Percentiles rank a stretch among this genome's conserved stretches.
phyloP scores from a whole-genome alignment of 2,888 invertebrate genomes.

The Gisinianus flammeolus region DNA sequence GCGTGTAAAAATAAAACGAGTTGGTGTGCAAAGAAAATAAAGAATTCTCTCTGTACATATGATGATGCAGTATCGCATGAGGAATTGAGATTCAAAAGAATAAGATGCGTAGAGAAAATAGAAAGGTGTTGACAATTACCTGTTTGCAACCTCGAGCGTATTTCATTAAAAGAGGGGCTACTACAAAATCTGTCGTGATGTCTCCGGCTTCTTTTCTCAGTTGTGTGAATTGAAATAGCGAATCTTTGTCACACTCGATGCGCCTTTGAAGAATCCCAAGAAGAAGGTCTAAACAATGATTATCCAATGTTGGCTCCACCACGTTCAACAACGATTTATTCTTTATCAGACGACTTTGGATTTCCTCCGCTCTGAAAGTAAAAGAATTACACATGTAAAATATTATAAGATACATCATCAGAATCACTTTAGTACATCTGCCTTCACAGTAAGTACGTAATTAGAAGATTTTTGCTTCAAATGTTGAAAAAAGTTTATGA shows the following conservation, averaged over 20 bases:
- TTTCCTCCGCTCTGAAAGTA: conserved; percentile 68
- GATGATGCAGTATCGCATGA: too few species aligned
- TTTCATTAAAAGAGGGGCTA: conserved; percentile 66
- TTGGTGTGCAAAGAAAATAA: too few species aligned
- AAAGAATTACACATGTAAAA: not conserved
- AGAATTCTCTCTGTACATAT: too few species aligned
- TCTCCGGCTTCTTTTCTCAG: conserved; percentile 56
- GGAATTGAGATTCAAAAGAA: too few species aligned
- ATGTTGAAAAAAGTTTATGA: too few species aligned
- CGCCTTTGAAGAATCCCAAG: conserved; percentile 73
- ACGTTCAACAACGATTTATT: conserved; percentile 83
- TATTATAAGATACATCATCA: not conserved
- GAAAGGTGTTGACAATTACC: conserved; percentile 61
- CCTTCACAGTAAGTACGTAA: too few species aligned
- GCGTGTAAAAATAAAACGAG: too few species aligned
- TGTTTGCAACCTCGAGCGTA: conserved; percentile 65
- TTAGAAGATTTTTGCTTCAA: too few species aligned
- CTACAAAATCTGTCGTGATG: conserved; percentile 66
- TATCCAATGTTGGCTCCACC: conserved; percentile 75
- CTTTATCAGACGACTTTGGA: conserved; percentile 87
- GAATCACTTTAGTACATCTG: not conserved
- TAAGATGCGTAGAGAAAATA: too few species aligned
- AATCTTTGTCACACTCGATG: conserved; percentile 90
- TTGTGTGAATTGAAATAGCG: conserved; percentile 70
- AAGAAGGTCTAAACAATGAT: conserved; percentile 79